These are phyloP conservation scores for Chaenogobius annularis DNA, from an alignment of 2,113 vertebrate genomes.

Conservation along the genomic window DNA sequence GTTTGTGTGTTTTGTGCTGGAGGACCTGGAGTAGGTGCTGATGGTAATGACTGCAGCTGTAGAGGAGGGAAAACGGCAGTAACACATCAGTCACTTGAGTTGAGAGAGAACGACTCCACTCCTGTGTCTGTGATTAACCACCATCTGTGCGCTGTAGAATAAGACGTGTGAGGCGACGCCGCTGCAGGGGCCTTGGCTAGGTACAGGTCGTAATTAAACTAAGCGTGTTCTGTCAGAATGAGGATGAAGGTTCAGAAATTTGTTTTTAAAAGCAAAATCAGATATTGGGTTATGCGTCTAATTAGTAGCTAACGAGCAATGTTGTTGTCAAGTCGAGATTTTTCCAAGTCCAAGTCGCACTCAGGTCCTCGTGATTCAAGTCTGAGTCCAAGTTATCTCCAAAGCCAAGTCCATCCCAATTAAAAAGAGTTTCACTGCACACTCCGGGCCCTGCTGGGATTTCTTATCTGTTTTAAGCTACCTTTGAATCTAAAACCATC, in stretches of 20 bases:
- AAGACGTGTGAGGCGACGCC: neutral
- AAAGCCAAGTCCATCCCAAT: no score
- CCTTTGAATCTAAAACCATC: no score
- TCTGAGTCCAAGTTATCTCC: no score
- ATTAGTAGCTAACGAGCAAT: no score
- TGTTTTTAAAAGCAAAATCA: neutral
- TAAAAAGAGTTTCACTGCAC: no score
- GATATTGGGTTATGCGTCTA: no score
- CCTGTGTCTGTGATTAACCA: conserved; percentile 30
- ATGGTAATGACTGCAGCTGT: conserved; percentile 26
- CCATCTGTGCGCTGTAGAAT: conserved; percentile 47
- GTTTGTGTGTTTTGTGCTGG: neutral
- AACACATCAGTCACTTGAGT: conserved; percentile 46
- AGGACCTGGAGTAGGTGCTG: neutral
- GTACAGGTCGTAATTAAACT: neutral
- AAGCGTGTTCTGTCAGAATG: neutral
- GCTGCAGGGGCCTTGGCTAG: neutral
- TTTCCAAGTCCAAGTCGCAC: no score
- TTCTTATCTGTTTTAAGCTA: no score
- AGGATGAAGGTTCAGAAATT: neutral
- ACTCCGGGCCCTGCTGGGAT: no score
- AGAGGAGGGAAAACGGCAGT: conserved; percentile 16
- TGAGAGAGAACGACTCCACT: conserved; percentile 31
- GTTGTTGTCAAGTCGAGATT: no score
- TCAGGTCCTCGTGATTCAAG: no score